phyloP scores from a whole-genome alignment of 1,140 invertebrate species.

The Physella acuta region DNA sequence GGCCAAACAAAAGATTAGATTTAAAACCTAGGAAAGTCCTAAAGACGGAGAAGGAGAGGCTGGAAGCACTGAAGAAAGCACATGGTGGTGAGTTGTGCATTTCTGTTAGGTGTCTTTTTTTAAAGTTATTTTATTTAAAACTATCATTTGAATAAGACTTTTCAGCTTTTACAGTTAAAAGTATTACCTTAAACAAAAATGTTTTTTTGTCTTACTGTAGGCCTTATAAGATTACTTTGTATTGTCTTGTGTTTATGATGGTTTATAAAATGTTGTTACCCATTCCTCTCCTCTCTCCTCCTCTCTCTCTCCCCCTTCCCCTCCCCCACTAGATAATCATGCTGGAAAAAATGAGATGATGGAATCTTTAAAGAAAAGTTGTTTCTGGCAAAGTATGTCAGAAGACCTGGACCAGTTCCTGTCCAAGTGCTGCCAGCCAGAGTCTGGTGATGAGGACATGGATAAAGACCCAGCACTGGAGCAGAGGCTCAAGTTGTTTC shows the following conservation, averaged over 20 bases:
- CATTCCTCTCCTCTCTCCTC: too few species aligned
- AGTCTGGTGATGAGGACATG: background rate
- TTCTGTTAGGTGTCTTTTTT: too few species aligned
- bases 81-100: constrained; percentile 24
- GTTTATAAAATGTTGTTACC: too few species aligned
- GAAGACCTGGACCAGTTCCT: constrained; percentile 21
- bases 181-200: too few species aligned
- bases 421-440: constrained; percentile 19
- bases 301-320: too few species aligned
- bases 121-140: too few species aligned
- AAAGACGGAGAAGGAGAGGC: constrained; percentile 23
- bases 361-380: constrained; percentile 12
- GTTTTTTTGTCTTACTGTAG: too few species aligned
- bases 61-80: constrained; percentile 25
- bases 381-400: constrained; percentile 30
- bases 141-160: too few species aligned
- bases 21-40: constrained; percentile 27
- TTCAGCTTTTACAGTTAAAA: too few species aligned
- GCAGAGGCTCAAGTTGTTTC: constrained; percentile 19
- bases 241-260: too few species aligned
- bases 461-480: constrained; percentile 18
- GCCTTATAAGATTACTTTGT: too few species aligned
- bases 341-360: constrained; percentile 11
- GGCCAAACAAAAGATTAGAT: constrained; percentile 2
- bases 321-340: constrained; percentile 27